A percentile compares a stretch with the other conserved stretches of the same genome.
Conservation (phyloP, 2,888 invertebrate species). For the Diadegma fenestrale region DNA sequence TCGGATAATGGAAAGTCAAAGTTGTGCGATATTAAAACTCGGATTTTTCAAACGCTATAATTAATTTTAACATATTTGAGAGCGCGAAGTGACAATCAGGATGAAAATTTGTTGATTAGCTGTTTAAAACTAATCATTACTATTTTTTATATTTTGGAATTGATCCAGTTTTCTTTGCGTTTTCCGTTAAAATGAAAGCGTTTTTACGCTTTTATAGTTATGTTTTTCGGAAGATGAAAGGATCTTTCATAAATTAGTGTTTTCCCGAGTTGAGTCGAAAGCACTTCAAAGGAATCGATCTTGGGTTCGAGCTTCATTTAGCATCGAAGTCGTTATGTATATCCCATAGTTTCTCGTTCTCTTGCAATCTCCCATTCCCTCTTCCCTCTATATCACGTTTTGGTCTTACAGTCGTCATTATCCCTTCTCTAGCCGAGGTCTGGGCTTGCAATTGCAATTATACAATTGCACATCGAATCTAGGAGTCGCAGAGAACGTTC, state of each 20-base stretch:
- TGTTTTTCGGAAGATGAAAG: neutral
- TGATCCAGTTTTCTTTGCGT: neutral
- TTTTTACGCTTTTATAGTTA: neutral
- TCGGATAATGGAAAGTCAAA: neutral
- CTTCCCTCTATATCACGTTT: slow-evolving; percentile 37
- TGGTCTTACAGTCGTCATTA: slow-evolving; percentile 57
- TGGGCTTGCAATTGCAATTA: slow-evolving; percentile 55
- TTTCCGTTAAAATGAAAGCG: neutral
- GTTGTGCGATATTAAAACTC: slow-evolving; percentile 16
- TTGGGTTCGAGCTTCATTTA: slow-evolving; percentile 51
- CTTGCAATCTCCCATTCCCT: slow-evolving; percentile 31
- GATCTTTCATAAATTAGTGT: slow-evolving; percentile 2
- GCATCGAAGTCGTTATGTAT: slow-evolving; percentile 40
- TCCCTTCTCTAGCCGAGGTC: slow-evolving; percentile 28
- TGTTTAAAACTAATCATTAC: neutral
- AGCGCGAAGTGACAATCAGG: neutral
- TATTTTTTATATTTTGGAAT: neutral
- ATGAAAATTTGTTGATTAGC: neutral
- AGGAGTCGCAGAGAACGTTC: slow-evolving; percentile 40
- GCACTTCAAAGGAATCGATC: slow-evolving; percentile 37
- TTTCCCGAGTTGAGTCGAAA: slow-evolving; percentile 26
- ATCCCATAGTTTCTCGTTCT: slow-evolving; percentile 39
- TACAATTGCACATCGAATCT: slow-evolving; percentile 59
- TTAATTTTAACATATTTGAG: neutral
- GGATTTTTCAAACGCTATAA: neutral